These are phyloP conservation scores for Chironomus tentans DNA, from an alignment of 2,888 invertebrate genomes.

Conservation along the genomic window DNA sequence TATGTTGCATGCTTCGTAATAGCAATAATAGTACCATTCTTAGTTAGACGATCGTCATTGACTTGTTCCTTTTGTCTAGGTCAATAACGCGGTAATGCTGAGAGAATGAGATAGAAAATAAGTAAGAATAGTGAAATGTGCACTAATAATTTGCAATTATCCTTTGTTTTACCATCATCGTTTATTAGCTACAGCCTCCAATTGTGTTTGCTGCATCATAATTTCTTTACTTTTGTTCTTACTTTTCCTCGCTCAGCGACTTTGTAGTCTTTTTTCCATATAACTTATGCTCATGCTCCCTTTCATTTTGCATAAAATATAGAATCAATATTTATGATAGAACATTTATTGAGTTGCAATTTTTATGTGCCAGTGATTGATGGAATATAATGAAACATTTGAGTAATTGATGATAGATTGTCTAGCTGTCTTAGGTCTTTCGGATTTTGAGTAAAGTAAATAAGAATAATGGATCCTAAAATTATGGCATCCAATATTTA, in stretches of 20 bases:
- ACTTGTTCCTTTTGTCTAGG: conserved; percentile 18
- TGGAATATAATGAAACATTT: background rate
- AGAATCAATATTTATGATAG: conserved; percentile 7
- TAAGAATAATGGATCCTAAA: too few species aligned
- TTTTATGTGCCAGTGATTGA: background rate
- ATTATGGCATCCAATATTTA: too few species aligned
- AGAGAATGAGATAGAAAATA: background rate
- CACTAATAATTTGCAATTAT: conserved; percentile 27
- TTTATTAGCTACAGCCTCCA: background rate
- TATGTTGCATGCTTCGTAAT: conserved; percentile 2
- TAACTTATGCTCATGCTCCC: background rate
- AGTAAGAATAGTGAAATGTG: background rate
- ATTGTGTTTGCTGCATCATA: background rate
- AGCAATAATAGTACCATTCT: background rate
- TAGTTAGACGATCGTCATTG: conserved; percentile 9
- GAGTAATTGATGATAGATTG: background rate
- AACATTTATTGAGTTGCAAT: background rate
- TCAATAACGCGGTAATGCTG: background rate
- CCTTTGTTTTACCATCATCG: conserved; percentile 21
- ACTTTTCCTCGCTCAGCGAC: too few species aligned
- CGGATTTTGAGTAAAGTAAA: too few species aligned
- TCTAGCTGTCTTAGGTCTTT: too few species aligned
- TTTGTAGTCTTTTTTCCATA: background rate
- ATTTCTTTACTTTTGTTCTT: background rate
- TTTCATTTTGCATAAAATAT: background rate